phyloP scores from a whole-genome alignment of 2,797 vertebrate genomes.

The Sphaeramia orbicularis region DNA sequence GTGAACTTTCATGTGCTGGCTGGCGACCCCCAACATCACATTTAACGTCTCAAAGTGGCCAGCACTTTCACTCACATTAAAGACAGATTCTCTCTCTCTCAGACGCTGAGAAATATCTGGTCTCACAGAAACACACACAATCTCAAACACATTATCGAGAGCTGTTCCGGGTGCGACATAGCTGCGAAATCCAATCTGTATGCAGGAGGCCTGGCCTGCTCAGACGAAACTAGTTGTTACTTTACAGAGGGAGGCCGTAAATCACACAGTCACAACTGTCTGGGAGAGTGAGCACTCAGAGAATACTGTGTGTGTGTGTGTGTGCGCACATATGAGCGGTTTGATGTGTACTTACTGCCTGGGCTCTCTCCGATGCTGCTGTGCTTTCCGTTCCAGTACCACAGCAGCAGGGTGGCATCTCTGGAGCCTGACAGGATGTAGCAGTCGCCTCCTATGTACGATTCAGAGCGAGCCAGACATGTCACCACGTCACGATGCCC shows the following conservation, averaged over 20 bases:
- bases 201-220: conserved; percentile 77
- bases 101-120: conserved; percentile 41
- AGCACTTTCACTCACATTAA: conserved; percentile 82
- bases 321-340: conserved; percentile 22
- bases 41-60: conserved; percentile 81
- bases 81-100: conserved; percentile 60
- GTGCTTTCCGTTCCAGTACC: conserved; percentile 98
- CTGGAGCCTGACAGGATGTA: conserved; percentile 96
- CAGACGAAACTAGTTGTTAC: conserved; percentile 85
- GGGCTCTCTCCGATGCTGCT: conserved; percentile 92
- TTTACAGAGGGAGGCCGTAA: conserved; percentile 80
- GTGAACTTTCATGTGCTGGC: conserved; percentile 79
- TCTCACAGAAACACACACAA: conserved; percentile 47
- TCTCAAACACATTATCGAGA: conserved; percentile 69
- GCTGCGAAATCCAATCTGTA: conserved; percentile 83
- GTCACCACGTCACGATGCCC: conserved; percentile 98
- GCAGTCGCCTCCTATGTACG: conserved; percentile 97
- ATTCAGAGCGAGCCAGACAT: conserved; percentile 94
- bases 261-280: conserved; percentile 80
- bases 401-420: conserved; percentile 96
- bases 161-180: conserved; percentile 68
- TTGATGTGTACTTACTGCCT: conserved; percentile 85
- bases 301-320: conserved; percentile 16
- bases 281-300: conserved; percentile 52
- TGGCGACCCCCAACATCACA: conserved; percentile 72